phyloP scores from a whole-genome alignment of 2,113 vertebrate species.

The human (Homo sapiens) region DNA sequence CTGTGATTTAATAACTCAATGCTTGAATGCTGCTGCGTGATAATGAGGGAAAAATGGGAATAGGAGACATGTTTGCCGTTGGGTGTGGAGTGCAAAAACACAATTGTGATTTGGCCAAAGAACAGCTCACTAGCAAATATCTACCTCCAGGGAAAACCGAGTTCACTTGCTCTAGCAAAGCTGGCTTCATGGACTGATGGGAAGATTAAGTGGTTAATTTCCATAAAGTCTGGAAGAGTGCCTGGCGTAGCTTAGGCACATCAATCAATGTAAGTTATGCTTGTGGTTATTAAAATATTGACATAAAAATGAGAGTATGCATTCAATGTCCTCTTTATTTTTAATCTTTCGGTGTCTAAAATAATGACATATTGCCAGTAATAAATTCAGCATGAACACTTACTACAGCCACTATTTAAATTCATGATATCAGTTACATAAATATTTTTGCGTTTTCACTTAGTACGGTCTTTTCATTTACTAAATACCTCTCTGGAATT shows the following conservation, averaged over 20 bases:
- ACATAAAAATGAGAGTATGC: background rate
- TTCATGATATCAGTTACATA: no score
- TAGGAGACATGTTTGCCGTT: rapidly evolving
- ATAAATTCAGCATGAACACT: rapidly evolving
- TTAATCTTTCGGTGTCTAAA: background rate
- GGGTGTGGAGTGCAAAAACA: rapidly evolving
- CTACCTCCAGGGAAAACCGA: rapidly evolving
- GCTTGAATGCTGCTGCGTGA: background rate
- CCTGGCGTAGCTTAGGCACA: rapidly evolving
- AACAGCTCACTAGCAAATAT: rapidly evolving
- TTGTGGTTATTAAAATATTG: rapidly evolving
- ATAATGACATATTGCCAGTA: rapidly evolving
- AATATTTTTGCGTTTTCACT: rapidly evolving
- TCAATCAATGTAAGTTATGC: rapidly evolving
- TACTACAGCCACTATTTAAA: rapidly evolving
- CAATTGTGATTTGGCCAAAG: rapidly evolving
- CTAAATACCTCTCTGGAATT: no score
- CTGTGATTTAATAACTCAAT: background rate
- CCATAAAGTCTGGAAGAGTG: no score
- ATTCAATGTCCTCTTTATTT: rapidly evolving
- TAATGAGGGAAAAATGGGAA: background rate
- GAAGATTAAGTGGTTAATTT: background rate
- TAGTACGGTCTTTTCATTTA: rapidly evolving
- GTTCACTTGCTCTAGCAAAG: rapidly evolving
- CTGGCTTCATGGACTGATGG: rapidly evolving